A percentile compares a stretch with the other conserved stretches of the same genome.
phyloP scores from a whole-genome alignment of 1,140 invertebrate genomes.

The Micrasema minimum region DNA sequence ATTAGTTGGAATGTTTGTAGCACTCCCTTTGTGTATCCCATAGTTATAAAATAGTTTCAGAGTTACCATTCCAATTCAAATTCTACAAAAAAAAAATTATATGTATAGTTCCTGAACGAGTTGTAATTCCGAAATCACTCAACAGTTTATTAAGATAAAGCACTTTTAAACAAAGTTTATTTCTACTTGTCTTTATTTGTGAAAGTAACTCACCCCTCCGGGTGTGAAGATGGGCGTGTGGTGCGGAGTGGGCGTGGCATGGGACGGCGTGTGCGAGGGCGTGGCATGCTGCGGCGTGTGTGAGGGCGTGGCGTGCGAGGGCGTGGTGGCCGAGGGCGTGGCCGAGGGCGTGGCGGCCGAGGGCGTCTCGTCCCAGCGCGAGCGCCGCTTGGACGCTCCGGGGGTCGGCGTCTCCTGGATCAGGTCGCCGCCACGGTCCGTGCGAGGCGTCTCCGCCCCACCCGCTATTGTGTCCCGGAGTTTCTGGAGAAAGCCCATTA shows the following conservation, averaged over 20 bases:
- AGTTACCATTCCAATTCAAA: too few relatives aligned
- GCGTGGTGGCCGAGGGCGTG: conserved; percentile 77
- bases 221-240: conserved; percentile 73
- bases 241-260: conserved; percentile 65
- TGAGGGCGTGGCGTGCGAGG: conserved; percentile 73
- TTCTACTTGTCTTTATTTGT: too few relatives aligned
- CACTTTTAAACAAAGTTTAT: too few relatives aligned
- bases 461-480: conserved; percentile 91
- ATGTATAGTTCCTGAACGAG: too few relatives aligned
- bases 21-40: too few relatives aligned
- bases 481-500: conserved; percentile 81
- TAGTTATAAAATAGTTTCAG: too few relatives aligned
- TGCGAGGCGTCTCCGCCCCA: conserved; percentile 98
- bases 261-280: conserved; percentile 67
- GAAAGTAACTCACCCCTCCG: conserved; percentile 68
- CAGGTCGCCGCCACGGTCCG: conserved; percentile 85
- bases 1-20: too few relatives aligned
- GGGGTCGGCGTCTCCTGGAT: conserved; percentile 94
- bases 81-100: too few relatives aligned
- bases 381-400: conserved; percentile 89
- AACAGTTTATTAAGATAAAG: too few relatives aligned
- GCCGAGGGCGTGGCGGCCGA: conserved; percentile 76
- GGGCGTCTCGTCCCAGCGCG: conserved; percentile 98
- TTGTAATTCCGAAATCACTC: too few relatives aligned
- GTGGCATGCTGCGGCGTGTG: conserved; percentile 70